Conservation (phyloP, 2,888 invertebrate species). For the Perizoma flavofasciatum region DNA sequence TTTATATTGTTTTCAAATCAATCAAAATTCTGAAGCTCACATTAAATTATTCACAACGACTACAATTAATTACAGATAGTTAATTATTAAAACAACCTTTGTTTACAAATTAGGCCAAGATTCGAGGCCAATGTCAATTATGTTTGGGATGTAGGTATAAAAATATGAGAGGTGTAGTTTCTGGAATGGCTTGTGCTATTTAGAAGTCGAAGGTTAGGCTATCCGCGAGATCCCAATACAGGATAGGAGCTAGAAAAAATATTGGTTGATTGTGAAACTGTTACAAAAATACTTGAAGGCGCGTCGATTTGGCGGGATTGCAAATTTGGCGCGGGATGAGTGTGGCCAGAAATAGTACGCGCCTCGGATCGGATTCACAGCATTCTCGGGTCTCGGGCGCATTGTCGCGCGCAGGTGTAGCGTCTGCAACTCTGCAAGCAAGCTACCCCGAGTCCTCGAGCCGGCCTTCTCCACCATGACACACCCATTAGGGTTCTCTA, state of each 20-base stretch:
- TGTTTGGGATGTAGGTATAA: slow-evolving; percentile 48
- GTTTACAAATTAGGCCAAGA: slow-evolving; percentile 59
- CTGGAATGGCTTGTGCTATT: slow-evolving; percentile 24
- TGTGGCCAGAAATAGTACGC: slow-evolving; percentile 71
- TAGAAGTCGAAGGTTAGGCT: slow-evolving; percentile 53
- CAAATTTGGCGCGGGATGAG: slow-evolving; percentile 81
- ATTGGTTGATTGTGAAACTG: slow-evolving; percentile 71
- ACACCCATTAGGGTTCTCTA: not conserved
- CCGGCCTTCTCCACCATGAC: slow-evolving; percentile 5
- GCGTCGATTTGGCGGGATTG: slow-evolving; percentile 79
- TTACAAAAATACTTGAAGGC: slow-evolving; percentile 77
- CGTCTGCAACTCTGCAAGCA: slow-evolving; percentile 5
- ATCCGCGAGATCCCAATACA: slow-evolving; percentile 38
- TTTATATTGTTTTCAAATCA: not conserved
- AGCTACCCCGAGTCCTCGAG: not conserved
- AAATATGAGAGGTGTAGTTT: slow-evolving; percentile 25
- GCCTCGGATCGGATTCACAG: slow-evolving; percentile 78
- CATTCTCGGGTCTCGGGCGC: slow-evolving; percentile 65
- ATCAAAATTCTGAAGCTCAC: slow-evolving; percentile 2
- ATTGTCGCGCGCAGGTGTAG: slow-evolving; percentile 59
- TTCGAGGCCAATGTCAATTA: slow-evolving; percentile 75
- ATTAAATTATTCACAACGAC: slow-evolving; percentile 9
- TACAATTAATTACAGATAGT: slow-evolving; percentile 14
- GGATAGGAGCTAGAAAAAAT: slow-evolving; percentile 48
- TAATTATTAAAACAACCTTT: slow-evolving; percentile 27